These are phyloP conservation scores for Papilio gigon DNA, from an alignment of 2,888 invertebrate genomes.

Conservation along the genomic window DNA sequence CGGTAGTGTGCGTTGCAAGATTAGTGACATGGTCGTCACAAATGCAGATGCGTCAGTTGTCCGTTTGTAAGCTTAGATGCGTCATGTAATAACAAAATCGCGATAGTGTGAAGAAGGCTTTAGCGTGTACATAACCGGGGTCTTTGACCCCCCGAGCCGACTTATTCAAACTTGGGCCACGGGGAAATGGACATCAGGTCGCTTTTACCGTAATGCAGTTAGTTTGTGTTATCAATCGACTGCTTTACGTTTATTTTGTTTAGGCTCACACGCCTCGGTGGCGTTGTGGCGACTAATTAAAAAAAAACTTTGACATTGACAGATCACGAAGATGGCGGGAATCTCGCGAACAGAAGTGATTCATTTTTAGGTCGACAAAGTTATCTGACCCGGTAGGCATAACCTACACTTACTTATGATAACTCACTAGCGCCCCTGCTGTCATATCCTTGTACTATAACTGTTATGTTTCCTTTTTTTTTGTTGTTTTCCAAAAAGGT, in stretches of 20 bases:
- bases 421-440: no score
- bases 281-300: constrained; percentile 24
- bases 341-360: background rate
- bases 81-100: background rate
- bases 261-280: constrained; percentile 22
- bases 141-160: constrained; percentile 36
- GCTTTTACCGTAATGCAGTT: constrained; percentile 42
- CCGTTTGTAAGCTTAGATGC: constrained; percentile 3
- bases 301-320: constrained; percentile 29
- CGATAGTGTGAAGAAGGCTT: constrained; percentile 28
- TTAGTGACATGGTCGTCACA: background rate
- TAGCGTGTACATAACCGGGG: constrained; percentile 35
- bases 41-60: constrained; percentile 1
- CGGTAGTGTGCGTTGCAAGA: background rate
- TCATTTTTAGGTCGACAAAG: background rate
- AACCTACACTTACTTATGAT: no score
- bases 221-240: constrained; percentile 40
- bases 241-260: constrained; percentile 32
- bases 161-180: constrained; percentile 41
- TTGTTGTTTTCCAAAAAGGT: no score
- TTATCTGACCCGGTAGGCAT: no score
- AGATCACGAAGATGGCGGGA: constrained; percentile 23
- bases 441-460: no score
- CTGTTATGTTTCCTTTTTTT: no score
- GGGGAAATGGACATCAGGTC: constrained; percentile 41